These are phyloP conservation scores for Hyles vespertilio DNA, from an alignment of 1,140 invertebrate species.

Conservation along the genomic window DNA sequence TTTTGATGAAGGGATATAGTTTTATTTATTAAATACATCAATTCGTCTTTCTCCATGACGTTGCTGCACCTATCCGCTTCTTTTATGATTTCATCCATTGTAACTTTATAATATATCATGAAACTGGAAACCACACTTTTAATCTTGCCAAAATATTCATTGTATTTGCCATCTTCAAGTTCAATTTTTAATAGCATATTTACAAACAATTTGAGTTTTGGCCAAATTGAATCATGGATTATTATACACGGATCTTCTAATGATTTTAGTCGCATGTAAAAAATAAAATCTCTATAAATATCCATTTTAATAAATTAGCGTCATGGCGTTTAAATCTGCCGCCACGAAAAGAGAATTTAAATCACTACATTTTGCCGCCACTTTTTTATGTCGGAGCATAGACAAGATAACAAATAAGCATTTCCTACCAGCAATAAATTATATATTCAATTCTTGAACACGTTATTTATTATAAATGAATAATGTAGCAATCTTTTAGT, in stretches of 20 bases:
- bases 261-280: slow-evolving; percentile 21
- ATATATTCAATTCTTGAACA: too few species aligned
- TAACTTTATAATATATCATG: slow-evolving; percentile 31
- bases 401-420: too few species aligned
- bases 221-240: slow-evolving; percentile 27
- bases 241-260: slow-evolving; percentile 5
- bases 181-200: slow-evolving; percentile 22
- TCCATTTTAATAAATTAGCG: slow-evolving; percentile 26
- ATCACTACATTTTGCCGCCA: too few species aligned
- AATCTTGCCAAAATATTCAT: slow-evolving; percentile 44
- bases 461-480: too few species aligned
- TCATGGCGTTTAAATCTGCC: background rate
- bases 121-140: slow-evolving; percentile 45
- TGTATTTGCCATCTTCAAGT: slow-evolving; percentile 33
- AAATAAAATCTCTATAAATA: slow-evolving; percentile 39
- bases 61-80: slow-evolving; percentile 35
- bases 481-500: too few species aligned
- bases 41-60: slow-evolving; percentile 22
- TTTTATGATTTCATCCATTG: slow-evolving; percentile 37
- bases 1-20: slow-evolving; percentile 33
- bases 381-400: too few species aligned
- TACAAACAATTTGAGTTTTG: slow-evolving; percentile 35
- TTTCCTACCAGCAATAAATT: too few species aligned
- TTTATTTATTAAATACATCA: slow-evolving; percentile 29
- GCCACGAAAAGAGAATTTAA: too few species aligned